These are phyloP conservation scores for Chamaea fasciata DNA, from an alignment of 2,113 vertebrate species.

Conservation along the genomic window DNA sequence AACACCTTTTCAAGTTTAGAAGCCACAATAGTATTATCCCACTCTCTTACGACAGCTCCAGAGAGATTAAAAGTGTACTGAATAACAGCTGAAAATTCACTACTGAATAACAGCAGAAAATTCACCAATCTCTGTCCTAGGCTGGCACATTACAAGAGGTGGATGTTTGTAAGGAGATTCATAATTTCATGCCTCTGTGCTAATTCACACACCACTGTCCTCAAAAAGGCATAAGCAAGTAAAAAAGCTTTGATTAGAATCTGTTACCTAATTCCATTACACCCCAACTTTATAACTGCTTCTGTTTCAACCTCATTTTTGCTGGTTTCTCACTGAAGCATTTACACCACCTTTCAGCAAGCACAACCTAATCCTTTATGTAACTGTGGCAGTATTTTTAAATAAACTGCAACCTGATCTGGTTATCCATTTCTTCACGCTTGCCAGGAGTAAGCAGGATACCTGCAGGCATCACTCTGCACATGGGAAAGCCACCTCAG, in stretches of 20 bases:
- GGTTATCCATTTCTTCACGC: neutral
- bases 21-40: neutral
- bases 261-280: neutral
- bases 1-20: neutral
- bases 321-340: neutral
- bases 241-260: neutral
- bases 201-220: neutral
- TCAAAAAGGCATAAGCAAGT: neutral
- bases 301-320: neutral
- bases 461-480: neutral
- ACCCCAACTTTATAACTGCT: neutral
- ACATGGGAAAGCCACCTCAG: neutral
- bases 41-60: neutral
- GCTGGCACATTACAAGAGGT: neutral
- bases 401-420: slow-evolving; percentile 44
- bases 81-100: neutral
- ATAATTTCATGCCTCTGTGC: neutral
- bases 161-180: neutral
- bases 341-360: neutral
- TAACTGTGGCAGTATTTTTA: slow-evolving; percentile 54
- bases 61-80: neutral
- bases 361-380: slow-evolving; percentile 25
- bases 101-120: neutral
- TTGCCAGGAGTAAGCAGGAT: neutral
- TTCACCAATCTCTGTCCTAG: neutral